phyloP scores from a whole-genome alignment of 2,113 vertebrate genomes.

The Actinemys pallida region DNA sequence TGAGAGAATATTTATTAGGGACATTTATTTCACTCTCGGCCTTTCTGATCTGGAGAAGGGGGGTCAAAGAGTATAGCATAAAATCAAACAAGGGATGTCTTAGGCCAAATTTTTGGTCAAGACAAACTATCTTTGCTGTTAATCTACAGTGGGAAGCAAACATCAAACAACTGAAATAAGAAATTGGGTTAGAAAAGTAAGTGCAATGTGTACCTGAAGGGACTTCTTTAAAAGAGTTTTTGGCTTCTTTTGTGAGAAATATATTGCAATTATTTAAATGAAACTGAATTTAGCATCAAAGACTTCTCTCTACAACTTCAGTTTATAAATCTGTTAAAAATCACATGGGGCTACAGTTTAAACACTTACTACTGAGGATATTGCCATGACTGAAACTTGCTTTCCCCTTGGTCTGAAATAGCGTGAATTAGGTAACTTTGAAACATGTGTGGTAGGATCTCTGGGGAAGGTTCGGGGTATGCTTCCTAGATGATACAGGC shows the following conservation, averaged over 20 bases:
- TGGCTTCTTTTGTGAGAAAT: background rate
- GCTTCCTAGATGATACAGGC: background rate
- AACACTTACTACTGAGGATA: background rate
- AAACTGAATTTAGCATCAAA: background rate
- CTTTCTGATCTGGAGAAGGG: background rate
- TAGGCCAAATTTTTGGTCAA: background rate
- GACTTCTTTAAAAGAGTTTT: background rate
- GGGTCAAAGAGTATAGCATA: background rate
- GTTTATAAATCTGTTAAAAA: background rate
- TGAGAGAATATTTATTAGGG: background rate
- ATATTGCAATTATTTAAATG: background rate
- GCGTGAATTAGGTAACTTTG: background rate
- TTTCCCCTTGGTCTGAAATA: background rate
- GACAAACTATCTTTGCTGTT: background rate
- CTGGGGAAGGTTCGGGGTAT: background rate
- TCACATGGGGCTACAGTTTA: background rate
- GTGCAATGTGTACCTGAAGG: background rate
- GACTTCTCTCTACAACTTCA: background rate
- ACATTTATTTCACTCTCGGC: background rate
- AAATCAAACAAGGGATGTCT: background rate
- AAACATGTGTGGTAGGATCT: background rate
- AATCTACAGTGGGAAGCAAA: background rate
- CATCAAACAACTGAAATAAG: background rate
- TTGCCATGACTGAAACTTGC: background rate
- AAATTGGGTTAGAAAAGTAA: background rate